Percentiles rank a stretch among this genome's conserved stretches.
Conservation (phyloP, 1,140 invertebrate genomes). For the Danaus plexippus region DNA sequence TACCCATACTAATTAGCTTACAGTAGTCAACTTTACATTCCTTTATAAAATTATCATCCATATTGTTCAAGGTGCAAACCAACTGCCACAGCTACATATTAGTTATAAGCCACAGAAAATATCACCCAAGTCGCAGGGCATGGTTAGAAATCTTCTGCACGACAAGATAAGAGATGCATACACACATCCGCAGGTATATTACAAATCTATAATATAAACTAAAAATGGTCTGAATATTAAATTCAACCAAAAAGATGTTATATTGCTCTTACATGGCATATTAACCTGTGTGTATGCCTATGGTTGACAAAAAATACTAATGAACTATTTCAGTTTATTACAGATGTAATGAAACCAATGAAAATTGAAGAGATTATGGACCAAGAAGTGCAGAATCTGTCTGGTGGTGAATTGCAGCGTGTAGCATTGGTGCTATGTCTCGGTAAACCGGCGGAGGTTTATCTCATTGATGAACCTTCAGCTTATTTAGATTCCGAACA, state of each 20-base stretch:
- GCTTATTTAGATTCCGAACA: conserved; percentile 99
- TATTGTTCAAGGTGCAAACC: conserved; percentile 70
- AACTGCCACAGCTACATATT: conserved; percentile 94
- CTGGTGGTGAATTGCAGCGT: conserved; percentile 98
- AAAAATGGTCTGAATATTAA: no score
- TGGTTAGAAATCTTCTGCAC: conserved; percentile 92
- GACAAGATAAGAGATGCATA: conserved; percentile 98
- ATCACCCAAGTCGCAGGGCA: conserved; percentile 96
- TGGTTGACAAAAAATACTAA: no score
- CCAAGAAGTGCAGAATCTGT: conserved; percentile 98
- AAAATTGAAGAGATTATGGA: conserved; percentile 99
- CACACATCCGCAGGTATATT: conserved; percentile 88
- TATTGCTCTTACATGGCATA: no score
- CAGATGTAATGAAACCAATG: conserved; percentile 99
- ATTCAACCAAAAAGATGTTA: no score
- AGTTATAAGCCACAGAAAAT: conserved; percentile 99
- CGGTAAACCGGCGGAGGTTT: conserved; percentile 99
- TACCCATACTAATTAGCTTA: conserved; percentile 7
- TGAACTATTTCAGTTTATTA: conserved; percentile 83
- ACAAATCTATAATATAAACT: neutral
- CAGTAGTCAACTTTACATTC: neutral
- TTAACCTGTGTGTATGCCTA: no score
- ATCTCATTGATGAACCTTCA: conserved; percentile 99
- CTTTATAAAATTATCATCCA: conserved; percentile 8
- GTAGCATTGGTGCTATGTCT: conserved; percentile 96